Percentiles rank a stretch among this genome's conserved stretches.
Conservation (phyloP, 2,888 invertebrate species). For the Heliothis peltigera region DNA sequence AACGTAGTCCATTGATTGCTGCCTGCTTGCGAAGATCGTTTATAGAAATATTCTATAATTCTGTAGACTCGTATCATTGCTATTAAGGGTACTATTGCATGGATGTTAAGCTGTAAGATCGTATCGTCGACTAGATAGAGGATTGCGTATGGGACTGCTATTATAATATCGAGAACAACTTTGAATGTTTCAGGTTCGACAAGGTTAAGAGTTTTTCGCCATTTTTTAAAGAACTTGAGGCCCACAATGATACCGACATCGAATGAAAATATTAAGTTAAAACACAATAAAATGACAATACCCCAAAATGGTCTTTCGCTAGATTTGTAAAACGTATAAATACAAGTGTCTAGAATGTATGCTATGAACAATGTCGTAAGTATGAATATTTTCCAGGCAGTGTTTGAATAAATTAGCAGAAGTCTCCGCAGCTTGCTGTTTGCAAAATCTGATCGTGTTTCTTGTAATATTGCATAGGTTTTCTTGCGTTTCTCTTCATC, state of each 20-base stretch:
- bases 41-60: constrained; percentile 82
- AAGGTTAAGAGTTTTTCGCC: constrained; percentile 85
- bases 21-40: constrained; percentile 84
- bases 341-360: constrained; percentile 79
- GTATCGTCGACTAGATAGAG: constrained; percentile 73
- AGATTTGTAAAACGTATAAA: constrained; percentile 78
- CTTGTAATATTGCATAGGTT: constrained; percentile 83
- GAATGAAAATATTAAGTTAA: constrained; percentile 77
- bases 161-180: constrained; percentile 76
- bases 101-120: constrained; percentile 68
- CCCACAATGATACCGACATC: constrained; percentile 81
- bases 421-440: constrained; percentile 77
- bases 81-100: constrained; percentile 79
- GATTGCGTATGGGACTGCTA: constrained; percentile 81
- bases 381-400: constrained; percentile 80
- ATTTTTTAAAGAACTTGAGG: constrained; percentile 81
- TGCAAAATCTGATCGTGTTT: constrained; percentile 77
- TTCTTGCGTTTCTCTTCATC: constrained; percentile 73
- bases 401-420: constrained; percentile 79
- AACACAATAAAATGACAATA: constrained; percentile 73
- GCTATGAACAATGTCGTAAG: constrained; percentile 77
- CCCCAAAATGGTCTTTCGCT: constrained; percentile 72
- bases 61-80: constrained; percentile 82
- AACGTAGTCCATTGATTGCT: constrained; percentile 87
- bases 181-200: constrained; percentile 80